Base-by-base conservation (phyloP, 2,797 vertebrate species). In the Microctenopoma lineatum region DNA sequence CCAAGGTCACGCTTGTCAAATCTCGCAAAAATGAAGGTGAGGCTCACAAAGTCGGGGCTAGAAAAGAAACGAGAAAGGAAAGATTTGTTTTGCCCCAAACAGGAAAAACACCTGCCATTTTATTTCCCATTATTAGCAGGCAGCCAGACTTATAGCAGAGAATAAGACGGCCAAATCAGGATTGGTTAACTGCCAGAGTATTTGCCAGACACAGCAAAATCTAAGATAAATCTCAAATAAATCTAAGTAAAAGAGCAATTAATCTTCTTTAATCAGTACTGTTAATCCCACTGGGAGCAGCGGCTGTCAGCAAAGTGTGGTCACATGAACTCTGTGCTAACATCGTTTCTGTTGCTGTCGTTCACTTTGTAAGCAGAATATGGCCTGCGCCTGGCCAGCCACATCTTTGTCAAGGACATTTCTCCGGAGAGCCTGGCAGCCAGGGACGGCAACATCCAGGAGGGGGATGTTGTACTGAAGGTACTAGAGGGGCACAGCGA, bases 391-490 rank as follows among this genome's bases (percentile, higher is more conserved):
- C 93, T 99, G 93, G 98, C 97, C 91, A 99, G 98, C 93, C 98
- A 99, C 91, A 99, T 99, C 92, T 99, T 99, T 90, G 97, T 99
- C 83, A 99, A 99, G 93, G 98, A 99, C 93, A 99, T 99, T 90
- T 99, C 97, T 44, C 97, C 97, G n/a, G 98, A 99, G 81, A 98
- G 98, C 89, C 93, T 99, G 91, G 98, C 98, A 79, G 98, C 98
- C 84, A 94, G 96, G 91, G 98, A 99, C 55, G 98, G 98, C 88
- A 99, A 98, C 91, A 99, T 99, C 91, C 98, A 99, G 92, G 98
- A 99, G 92, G 98, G 98, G 70, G 98, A 99, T 79, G 97, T 99
- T 74, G 98, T 99, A 42, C 90, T 99, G 74, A 99, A 99, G 96
- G 98, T 99, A 32, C 29, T 32, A 1, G 56, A 21, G 21, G 21